These are phyloP conservation scores for Neolamprologus caudopunctatus DNA, from an alignment of 2,113 vertebrate genomes.

Conservation along the genomic window DNA sequence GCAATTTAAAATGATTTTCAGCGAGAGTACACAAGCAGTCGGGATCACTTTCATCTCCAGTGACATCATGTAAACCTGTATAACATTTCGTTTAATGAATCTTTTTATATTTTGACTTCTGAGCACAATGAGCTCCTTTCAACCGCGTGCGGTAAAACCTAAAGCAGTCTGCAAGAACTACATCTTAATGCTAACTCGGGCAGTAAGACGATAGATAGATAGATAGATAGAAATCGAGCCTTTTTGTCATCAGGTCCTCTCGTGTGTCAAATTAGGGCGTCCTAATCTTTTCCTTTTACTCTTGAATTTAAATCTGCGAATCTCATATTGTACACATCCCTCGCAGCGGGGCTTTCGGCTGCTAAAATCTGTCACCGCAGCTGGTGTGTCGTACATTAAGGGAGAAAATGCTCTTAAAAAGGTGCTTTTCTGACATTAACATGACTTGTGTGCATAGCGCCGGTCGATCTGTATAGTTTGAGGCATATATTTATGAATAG, in stretches of 20 bases:
- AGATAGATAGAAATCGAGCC: not conserved
- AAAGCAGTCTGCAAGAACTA: not conserved
- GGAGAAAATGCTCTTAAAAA: slow-evolving; percentile 57
- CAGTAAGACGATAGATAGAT: not conserved
- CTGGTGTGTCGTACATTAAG: slow-evolving; percentile 27
- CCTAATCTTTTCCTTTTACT: slow-evolving; percentile 47
- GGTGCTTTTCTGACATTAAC: slow-evolving; percentile 63
- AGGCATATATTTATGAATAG: slow-evolving; percentile 73
- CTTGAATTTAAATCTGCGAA: slow-evolving; percentile 34
- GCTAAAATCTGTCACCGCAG: slow-evolving; percentile 26
- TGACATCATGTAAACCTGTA: slow-evolving; percentile 11
- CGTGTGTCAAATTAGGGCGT: slow-evolving; percentile 37
- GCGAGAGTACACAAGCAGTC: not conserved
- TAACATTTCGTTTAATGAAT: not conserved
- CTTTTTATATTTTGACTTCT: not conserved
- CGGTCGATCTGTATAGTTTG: slow-evolving; percentile 46
- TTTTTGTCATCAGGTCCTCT: not conserved
- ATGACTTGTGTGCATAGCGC: slow-evolving; percentile 59
- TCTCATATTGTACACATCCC: slow-evolving; percentile 44
- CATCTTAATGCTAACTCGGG: not conserved
- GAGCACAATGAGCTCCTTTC: not conserved
- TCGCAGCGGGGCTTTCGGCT: slow-evolving; percentile 23
- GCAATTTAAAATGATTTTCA: slow-evolving; percentile 42
- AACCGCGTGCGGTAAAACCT: not conserved
- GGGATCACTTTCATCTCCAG: not conserved